Conservation (phyloP, 1,140 invertebrate species). For the Cherax destructor region DNA sequence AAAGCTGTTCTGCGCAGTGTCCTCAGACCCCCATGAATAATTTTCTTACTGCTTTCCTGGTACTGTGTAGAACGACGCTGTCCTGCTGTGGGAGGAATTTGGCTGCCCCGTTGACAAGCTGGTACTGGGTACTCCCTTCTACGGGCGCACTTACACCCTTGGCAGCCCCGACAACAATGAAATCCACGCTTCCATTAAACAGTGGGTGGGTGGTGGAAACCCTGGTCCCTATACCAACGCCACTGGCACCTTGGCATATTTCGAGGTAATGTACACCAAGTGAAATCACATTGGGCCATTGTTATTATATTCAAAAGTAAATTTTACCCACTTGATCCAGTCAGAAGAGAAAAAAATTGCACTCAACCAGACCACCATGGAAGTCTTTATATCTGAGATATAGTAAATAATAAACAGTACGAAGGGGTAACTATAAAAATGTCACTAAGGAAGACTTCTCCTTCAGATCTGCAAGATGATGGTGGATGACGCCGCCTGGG, state of each 20-base stretch:
- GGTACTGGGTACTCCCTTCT: conserved; percentile 80
- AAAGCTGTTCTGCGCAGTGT: too few species aligned
- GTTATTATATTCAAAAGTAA: too few species aligned
- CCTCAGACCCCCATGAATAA: too few species aligned
- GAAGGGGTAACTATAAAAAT: too few species aligned
- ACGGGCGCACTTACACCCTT: conserved; percentile 80
- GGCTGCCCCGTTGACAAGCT: conserved; percentile 80
- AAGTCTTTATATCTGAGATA: too few species aligned
- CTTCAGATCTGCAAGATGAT: conserved; percentile 83
- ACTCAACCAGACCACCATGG: too few species aligned
- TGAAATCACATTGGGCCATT: too few species aligned
- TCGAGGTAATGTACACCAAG: conserved; percentile 79
- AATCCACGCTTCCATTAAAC: conserved; percentile 75
- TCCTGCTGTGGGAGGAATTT: conserved; percentile 78
- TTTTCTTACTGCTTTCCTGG: not conserved
- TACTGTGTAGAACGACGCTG: conserved; percentile 75
- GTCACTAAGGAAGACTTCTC: not conserved
- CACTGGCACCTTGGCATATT: conserved; percentile 79
- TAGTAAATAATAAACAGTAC: too few species aligned
- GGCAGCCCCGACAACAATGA: conserved; percentile 75
- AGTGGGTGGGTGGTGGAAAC: conserved; percentile 71
- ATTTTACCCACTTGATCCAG: too few species aligned
- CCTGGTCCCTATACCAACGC: conserved; percentile 77
- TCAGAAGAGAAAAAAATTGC: too few species aligned
- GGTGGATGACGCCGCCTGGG: conserved; percentile 75